Percentiles rank a stretch among this genome's conserved stretches.
Conservation (phyloP, 2,797 vertebrate genomes). For the Botia almorhae region DNA sequence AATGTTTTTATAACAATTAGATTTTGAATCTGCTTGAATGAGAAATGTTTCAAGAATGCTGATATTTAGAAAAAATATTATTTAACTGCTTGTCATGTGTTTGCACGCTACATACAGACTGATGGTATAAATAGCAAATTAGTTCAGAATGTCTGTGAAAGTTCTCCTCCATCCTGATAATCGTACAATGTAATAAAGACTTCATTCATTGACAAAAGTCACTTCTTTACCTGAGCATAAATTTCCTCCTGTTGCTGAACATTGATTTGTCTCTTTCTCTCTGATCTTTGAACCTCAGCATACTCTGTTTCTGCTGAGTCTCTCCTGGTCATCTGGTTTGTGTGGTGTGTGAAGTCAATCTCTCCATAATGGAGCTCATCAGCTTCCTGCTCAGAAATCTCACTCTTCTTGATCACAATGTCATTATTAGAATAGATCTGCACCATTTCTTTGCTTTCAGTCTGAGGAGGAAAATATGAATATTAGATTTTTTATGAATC, state of each 20-base stretch:
- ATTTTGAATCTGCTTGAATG: no score
- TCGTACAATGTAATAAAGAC: neutral
- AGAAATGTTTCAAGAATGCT: no score
- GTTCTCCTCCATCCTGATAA: neutral
- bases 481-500: neutral
- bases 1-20: no score
- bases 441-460: neutral
- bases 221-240: neutral
- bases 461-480: neutral
- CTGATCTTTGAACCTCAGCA: neutral
- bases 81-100: no score
- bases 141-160: neutral
- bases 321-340: neutral
- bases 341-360: constrained; percentile 4
- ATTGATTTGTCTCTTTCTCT: constrained; percentile 1
- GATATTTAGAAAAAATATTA: no score
- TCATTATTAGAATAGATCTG: neutral
- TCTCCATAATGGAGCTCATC: constrained; percentile 29
- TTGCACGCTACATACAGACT: no score
- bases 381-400: neutral
- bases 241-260: neutral
- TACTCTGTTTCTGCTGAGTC: neutral
- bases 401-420: neutral
- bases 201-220: neutral
- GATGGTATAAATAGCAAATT: no score